phyloP scores from a whole-genome alignment of 2,888 invertebrate genomes.

The Tiphia femorata region DNA sequence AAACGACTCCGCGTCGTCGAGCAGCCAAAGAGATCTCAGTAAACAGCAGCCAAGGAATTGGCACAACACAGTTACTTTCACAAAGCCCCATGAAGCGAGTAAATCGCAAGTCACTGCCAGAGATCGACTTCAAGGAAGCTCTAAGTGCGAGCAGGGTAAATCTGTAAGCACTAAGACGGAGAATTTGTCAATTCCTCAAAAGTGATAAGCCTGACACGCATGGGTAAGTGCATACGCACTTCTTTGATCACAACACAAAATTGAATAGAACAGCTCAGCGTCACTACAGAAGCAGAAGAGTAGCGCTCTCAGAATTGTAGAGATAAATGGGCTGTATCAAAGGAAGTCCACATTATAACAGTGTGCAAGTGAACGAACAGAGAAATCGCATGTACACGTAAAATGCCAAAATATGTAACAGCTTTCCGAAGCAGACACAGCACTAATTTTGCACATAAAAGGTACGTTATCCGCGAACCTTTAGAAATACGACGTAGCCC shows the following conservation, averaged over 20 bases:
- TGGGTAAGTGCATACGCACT: slow-evolving; percentile 20
- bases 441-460: background rate
- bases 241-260: background rate
- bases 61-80: slow-evolving; percentile 57
- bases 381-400: slow-evolving; percentile 4
- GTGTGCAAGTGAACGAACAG: slow-evolving; percentile 1
- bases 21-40: slow-evolving; percentile 50
- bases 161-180: slow-evolving; percentile 29
- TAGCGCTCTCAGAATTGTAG: background rate
- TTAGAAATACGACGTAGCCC: too few relatives aligned
- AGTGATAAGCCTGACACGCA: slow-evolving; percentile 18
- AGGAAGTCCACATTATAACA: background rate
- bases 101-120: slow-evolving; percentile 39
- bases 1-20: slow-evolving; percentile 47
- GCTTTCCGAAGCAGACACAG: background rate
- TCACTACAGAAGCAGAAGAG: background rate
- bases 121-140: slow-evolving; percentile 22
- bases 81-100: slow-evolving; percentile 50
- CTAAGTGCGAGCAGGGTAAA: slow-evolving; percentile 33
- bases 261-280: background rate
- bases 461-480: slow-evolving; percentile 1
- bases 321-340: background rate
- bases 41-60: slow-evolving; percentile 55
- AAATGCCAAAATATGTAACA: background rate
- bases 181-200: slow-evolving; percentile 19